Evolutionary conservation across 1,140 invertebrate species (phyloP).

Genomic region (Subanguina moxae): DNA sequence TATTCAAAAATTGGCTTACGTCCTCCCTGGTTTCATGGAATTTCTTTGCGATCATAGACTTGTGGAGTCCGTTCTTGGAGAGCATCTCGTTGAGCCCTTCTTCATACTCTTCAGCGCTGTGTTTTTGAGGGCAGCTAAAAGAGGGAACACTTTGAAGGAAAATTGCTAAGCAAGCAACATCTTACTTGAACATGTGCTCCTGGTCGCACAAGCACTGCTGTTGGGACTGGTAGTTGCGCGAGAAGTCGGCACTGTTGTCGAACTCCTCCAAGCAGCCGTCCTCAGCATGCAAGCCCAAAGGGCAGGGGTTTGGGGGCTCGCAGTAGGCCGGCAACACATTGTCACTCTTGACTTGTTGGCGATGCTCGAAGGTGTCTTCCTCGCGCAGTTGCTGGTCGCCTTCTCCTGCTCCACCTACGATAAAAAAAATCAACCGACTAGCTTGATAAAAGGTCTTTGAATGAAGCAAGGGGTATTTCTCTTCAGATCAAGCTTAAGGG

Average conservation of each 20-base stretch:
- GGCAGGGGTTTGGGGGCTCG: conserved; percentile 96
- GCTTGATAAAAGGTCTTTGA: background rate
- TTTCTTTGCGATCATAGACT: conserved; percentile 76
- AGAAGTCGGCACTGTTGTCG: conserved; percentile 90
- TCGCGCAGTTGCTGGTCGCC: conserved; percentile 69
- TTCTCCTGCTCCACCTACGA: conserved; percentile 71
- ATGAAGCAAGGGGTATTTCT: too few species aligned
- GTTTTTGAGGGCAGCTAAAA: conserved; percentile 49
- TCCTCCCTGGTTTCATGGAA: conserved; percentile 68
- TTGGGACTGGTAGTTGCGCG: conserved; percentile 81
- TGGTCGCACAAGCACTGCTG: conserved; percentile 96
- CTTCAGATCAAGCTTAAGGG: background rate
- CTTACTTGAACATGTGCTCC: conserved; percentile 94
- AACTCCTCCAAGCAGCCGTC: conserved; percentile 86
- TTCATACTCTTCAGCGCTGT: conserved; percentile 59
- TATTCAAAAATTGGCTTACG: too few species aligned
- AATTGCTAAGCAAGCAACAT: background rate
- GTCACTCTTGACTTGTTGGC: conserved; percentile 76
- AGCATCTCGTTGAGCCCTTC: conserved; percentile 61
- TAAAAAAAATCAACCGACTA: conserved; percentile 10
- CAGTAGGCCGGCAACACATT: conserved; percentile 91
- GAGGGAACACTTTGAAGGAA: background rate
- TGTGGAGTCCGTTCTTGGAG: conserved; percentile 62
- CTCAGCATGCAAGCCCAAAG: conserved; percentile 66
- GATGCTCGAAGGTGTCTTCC: conserved; percentile 66